Conservation (phyloP, 2,888 invertebrate species). For the Rhingia campestris region DNA sequence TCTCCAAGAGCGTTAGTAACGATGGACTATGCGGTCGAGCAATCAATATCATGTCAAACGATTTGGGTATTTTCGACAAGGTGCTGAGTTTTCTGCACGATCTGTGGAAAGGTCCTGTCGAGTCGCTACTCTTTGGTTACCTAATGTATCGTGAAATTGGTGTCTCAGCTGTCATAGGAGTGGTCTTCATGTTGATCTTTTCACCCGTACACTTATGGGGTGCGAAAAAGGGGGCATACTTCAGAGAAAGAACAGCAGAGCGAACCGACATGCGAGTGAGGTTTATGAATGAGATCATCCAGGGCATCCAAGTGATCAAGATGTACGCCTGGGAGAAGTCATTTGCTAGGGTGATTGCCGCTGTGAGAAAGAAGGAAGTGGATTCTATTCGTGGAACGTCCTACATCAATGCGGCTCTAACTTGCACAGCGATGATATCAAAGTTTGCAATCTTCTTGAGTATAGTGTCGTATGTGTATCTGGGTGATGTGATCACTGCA, state of each 20-base stretch:
- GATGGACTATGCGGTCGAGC: conserved; percentile 90
- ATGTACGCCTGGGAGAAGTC: conserved; percentile 95
- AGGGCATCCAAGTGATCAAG: conserved; percentile 92
- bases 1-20: conserved; percentile 92
- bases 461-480: conserved; percentile 87
- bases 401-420: conserved; percentile 87
- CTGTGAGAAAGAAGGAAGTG: conserved; percentile 89
- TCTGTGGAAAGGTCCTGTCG: conserved; percentile 94
- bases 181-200: conserved; percentile 88
- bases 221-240: conserved; percentile 87
- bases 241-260: conserved; percentile 88
- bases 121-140: conserved; percentile 81
- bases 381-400: conserved; percentile 87
- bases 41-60: conserved; percentile 97
- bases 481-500: conserved; percentile 87
- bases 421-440: conserved; percentile 90
- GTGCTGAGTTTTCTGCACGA: conserved; percentile 94
- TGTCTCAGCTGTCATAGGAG: conserved; percentile 88
- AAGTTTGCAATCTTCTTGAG: conserved; percentile 91
- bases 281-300: conserved; percentile 94
- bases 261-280: conserved; percentile 93
- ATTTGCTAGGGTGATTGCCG: conserved; percentile 88
- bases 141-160: conserved; percentile 86
- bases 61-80: conserved; percentile 96
- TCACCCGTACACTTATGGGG: conserved; percentile 90